Percentiles rank a stretch among this genome's conserved stretches.
Evolutionary conservation across 2,113 vertebrate species (phyloP).

Genomic region (Cercocebus atys): DNA sequence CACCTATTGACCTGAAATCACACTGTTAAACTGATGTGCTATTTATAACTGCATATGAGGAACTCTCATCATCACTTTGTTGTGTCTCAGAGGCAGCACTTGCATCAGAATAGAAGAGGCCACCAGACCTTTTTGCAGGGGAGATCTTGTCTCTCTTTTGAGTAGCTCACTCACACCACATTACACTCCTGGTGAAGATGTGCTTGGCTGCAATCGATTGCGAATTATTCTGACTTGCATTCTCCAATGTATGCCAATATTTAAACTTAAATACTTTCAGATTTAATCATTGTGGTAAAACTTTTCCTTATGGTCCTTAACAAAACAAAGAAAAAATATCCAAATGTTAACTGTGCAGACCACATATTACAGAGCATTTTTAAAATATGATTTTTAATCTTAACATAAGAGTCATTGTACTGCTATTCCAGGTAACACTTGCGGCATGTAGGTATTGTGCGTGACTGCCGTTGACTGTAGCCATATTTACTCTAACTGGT

Average conservation of each 20-base stretch:
- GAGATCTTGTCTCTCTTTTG: not conserved
- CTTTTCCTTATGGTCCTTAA: not conserved
- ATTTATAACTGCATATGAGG: not conserved
- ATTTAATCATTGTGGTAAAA: not conserved
- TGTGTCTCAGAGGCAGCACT: not conserved
- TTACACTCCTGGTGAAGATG: not conserved
- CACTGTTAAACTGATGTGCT: not conserved
- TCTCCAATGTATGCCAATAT: not conserved
- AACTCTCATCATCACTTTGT: not conserved
- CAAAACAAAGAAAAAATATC: not conserved
- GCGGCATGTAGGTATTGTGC: no score
- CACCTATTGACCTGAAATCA: not conserved
- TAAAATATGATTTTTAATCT: not conserved
- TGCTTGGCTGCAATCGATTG: not conserved
- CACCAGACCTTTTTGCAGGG: not conserved
- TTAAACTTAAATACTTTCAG: not conserved
- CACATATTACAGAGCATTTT: not conserved
- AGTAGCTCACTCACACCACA: not conserved
- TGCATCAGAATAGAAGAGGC: accelerated
- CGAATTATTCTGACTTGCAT: not conserved
- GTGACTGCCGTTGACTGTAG: not conserved
- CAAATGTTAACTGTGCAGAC: not conserved
- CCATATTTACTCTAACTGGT: not conserved
- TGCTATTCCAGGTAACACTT: not conserved
- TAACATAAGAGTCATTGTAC: not conserved